Conservation (phyloP, 2,113 vertebrate genomes). For the Psilopogon haemacephalus region DNA sequence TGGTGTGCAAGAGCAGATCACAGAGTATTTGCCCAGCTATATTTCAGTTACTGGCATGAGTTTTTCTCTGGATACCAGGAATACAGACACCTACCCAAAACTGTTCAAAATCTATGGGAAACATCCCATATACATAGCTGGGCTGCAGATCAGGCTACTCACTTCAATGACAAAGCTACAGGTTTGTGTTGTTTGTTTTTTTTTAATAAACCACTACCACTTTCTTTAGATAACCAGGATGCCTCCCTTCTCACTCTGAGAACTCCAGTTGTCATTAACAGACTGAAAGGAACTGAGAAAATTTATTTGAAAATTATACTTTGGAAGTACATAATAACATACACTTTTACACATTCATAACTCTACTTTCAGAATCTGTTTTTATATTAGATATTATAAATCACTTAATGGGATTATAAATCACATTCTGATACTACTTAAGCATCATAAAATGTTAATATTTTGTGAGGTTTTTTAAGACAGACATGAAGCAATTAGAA, state of each 20-base stretch:
- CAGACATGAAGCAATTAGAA: neutral
- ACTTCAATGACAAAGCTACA: neutral
- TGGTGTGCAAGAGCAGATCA: neutral
- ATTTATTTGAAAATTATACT: neutral
- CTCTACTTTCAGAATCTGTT: neutral
- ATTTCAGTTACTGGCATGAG: neutral
- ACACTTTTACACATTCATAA: neutral
- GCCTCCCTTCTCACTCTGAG: neutral
- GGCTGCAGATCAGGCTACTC: neutral
- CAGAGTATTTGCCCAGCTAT: neutral
- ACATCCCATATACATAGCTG: neutral
- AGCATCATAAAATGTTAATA: neutral
- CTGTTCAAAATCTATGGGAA: neutral
- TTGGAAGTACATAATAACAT: neutral
- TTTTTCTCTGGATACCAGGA: neutral
- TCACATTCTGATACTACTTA: neutral
- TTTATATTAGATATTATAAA: neutral
- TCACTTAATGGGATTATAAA: neutral
- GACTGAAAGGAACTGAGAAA: neutral
- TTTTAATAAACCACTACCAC: neutral
- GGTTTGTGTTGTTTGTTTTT: neutral
- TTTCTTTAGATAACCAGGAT: neutral
- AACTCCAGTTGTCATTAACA: neutral
- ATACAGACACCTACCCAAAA: neutral
- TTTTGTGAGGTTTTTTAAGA: neutral